Evolutionary conservation across 2,888 invertebrate genomes (phyloP).

Genomic region (Epicampocera succincta): DNA sequence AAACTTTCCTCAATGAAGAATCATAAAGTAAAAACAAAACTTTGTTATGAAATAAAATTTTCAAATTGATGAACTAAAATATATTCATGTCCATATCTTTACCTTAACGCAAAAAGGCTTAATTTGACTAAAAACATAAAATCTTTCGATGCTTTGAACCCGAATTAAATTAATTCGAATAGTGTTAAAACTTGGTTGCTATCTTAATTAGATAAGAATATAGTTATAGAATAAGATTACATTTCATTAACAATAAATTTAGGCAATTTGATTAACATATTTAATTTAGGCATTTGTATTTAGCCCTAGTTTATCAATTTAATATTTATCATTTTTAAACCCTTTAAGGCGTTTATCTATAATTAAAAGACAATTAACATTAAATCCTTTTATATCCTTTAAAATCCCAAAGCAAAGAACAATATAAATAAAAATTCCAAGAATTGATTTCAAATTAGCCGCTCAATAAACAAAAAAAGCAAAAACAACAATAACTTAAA

Average conservation of each 20-base stretch:
- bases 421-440: slow-evolving; percentile 59
- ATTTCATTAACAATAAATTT: slow-evolving; percentile 42
- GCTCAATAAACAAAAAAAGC: slow-evolving; percentile 41
- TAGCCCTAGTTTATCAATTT: not conserved
- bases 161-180: too few relatives aligned
- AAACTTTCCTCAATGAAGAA: too few relatives aligned
- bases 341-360: slow-evolving; percentile 66
- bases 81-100: too few relatives aligned
- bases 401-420: slow-evolving; percentile 21
- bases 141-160: too few relatives aligned
- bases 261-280: slow-evolving; percentile 41
- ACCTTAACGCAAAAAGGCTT: too few relatives aligned
- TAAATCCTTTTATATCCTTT: slow-evolving; percentile 27
- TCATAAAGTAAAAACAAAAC: too few relatives aligned
- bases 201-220: too few relatives aligned
- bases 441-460: slow-evolving; percentile 67
- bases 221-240: too few relatives aligned
- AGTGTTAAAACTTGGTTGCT: too few relatives aligned
- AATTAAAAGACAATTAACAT: slow-evolving; percentile 64
- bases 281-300: not conserved
- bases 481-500: slow-evolving; percentile 20
- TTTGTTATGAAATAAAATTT: too few relatives aligned
- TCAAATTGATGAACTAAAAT: too few relatives aligned
- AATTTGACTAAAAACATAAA: too few relatives aligned
- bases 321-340: slow-evolving; percentile 35